Evolutionary conservation across 2,797 vertebrate species (phyloP).

Genomic region (Caiman crocodilus): DNA sequence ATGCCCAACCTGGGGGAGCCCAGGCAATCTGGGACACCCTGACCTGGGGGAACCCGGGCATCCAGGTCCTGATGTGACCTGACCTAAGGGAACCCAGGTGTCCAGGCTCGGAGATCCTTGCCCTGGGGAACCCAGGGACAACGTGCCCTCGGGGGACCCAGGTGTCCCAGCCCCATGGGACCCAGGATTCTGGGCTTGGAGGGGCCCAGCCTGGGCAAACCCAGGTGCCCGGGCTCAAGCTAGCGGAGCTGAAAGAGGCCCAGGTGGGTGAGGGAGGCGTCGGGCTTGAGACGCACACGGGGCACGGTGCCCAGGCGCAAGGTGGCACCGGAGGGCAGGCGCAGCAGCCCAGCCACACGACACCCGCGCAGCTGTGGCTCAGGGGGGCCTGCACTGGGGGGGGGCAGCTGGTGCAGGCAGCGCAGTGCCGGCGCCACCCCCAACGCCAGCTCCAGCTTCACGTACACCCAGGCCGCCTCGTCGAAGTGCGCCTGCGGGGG

Average conservation of each 20-base stretch:
- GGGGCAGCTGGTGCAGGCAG: slow-evolving; percentile 92
- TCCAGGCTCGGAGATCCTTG: neutral
- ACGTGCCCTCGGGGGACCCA: neutral
- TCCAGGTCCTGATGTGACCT: neutral
- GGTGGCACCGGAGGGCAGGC: slow-evolving; percentile 83
- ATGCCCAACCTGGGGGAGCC: neutral
- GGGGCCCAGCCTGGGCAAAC: neutral
- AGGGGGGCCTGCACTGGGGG: slow-evolving; percentile 86
- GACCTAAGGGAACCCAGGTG: neutral
- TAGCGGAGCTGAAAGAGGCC: slow-evolving; percentile 92
- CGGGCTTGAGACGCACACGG: slow-evolving; percentile 68
- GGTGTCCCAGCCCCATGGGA: neutral
- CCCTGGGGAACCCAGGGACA: neutral
- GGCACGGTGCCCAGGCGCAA: slow-evolving; percentile 80
- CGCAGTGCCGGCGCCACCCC: slow-evolving; percentile 81
- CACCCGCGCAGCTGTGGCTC: slow-evolving; percentile 88
- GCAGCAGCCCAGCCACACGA: slow-evolving; percentile 91
- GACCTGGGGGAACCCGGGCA: too few species aligned
- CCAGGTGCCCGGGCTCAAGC: neutral
- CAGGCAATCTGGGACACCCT: neutral
- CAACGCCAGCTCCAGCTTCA: slow-evolving; percentile 91
- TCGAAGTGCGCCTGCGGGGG: slow-evolving; percentile 89
- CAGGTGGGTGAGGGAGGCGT: slow-evolving; percentile 86
- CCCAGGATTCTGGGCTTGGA: neutral
- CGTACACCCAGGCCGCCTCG: slow-evolving; percentile 89